These are phyloP conservation scores for Amphiprion ocellaris DNA, from an alignment of 2,113 vertebrate species.

Conservation along the genomic window DNA sequence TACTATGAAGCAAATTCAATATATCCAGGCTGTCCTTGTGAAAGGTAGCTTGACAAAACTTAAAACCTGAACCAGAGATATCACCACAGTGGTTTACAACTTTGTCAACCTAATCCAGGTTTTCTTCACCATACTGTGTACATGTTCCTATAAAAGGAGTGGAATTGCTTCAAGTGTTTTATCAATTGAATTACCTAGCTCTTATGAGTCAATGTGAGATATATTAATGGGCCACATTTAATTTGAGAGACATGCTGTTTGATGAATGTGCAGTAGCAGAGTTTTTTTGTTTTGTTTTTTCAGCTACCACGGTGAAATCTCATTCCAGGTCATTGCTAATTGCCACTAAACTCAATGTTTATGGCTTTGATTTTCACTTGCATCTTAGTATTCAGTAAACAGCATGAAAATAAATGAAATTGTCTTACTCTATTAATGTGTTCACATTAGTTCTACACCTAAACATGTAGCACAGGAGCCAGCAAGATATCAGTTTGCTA, in stretches of 20 bases:
- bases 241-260: slow-evolving; percentile 1
- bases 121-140: too few species aligned
- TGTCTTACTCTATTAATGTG: not conserved
- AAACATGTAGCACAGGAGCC: not conserved
- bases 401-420: not conserved
- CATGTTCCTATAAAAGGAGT: too few species aligned
- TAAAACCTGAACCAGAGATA: too few species aligned
- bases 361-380: not conserved
- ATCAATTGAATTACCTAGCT: not conserved
- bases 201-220: slow-evolving; percentile 8
- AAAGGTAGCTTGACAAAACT: too few species aligned
- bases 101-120: too few species aligned
- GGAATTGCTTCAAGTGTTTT: not conserved
- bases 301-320: not conserved
- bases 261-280: not conserved
- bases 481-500: not conserved
- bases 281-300: not conserved
- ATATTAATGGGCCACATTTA: not conserved
- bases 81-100: too few species aligned
- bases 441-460: not conserved
- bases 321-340: not conserved
- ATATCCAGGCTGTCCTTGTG: too few species aligned
- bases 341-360: not conserved
- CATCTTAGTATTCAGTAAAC: not conserved
- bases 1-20: too few species aligned